A percentile compares a stretch with the other conserved stretches of the same genome.
Conservation (phyloP, 2,888 invertebrate genomes). For the Cephalotes varians region DNA sequence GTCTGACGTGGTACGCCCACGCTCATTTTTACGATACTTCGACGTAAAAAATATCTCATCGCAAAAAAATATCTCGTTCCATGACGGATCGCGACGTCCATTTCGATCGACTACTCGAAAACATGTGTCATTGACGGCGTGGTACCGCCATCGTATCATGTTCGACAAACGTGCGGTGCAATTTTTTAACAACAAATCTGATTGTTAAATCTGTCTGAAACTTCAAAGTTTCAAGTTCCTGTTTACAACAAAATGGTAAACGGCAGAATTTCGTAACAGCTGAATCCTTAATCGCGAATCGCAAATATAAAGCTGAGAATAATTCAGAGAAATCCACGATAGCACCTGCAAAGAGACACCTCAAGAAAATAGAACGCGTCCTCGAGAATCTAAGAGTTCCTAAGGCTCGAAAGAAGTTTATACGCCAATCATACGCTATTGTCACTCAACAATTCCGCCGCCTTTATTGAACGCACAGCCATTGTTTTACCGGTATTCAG, state of each 20-base stretch:
- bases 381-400: background rate
- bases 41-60: slow-evolving; percentile 18
- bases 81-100: background rate
- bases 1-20: slow-evolving; percentile 9
- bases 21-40: too few relatives aligned
- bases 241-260: background rate
- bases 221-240: background rate
- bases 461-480: background rate
- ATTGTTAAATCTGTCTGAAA: background rate
- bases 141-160: background rate
- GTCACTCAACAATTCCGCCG: slow-evolving; percentile 4
- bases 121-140: background rate
- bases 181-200: background rate
- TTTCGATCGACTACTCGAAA: background rate
- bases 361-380: background rate
- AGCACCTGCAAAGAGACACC: background rate
- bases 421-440: slow-evolving; percentile 13
- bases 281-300: background rate
- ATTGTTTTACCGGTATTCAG: slow-evolving; percentile 32
- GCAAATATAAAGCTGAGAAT: background rate
- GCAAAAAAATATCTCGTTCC: too few relatives aligned
- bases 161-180: background rate
- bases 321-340: background rate
- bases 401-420: background rate
- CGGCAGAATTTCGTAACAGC: background rate